Base-by-base conservation (phyloP, 2,797 vertebrate genomes). In the Lates japonicus region DNA sequence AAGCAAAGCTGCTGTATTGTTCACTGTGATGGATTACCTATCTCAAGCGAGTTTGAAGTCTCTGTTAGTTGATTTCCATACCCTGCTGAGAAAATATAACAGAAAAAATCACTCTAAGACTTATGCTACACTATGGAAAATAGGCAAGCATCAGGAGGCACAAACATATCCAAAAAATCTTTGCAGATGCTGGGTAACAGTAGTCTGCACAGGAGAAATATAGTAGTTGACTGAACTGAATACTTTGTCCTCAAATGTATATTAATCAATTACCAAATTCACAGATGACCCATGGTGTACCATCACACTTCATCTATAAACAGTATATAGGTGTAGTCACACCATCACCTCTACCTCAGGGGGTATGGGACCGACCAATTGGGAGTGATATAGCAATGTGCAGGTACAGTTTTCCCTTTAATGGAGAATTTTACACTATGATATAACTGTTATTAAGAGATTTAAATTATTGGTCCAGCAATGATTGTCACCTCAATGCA, bases 21-120 rank as follows among this genome's bases (percentile, higher is more conserved):
- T 52, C 33, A 35, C 13, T 41, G 29, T 66, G 72, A 79, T 61
- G 48, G 71, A 75, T 74, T 70, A 63, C 55, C 52, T 4, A 31
- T 39, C 37, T n/a, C 5, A 65, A 59, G 31, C 33, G 73, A 70
- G 12, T 74, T 49, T 77, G 63, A 75, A 41, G 66, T 69, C 52
- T 49, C 62, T 67, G 33, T 60, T 29, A 64, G 9, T 49, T 80
- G 22, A 80, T 63, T 74, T 68, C 64, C 4, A 35, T 29, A 29
- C 22, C 0, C 1, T 14, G 7, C 5, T 54, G 63, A 54, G 16
- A 59, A 52, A 8, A 63, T 54, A 8, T 65, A 11, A 54, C 54
- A 48, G 62, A 37, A 67, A 63, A 67, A 13, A 42, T 17, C 9
- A 55, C 57, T 44, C 2, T 59, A 1, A 54, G 55, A 48, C 31